Evolutionary conservation across 2,888 invertebrate genomes (phyloP), one percentile per base, ranked within the genome.

Genomic region (Aethes cnicana): DNA sequence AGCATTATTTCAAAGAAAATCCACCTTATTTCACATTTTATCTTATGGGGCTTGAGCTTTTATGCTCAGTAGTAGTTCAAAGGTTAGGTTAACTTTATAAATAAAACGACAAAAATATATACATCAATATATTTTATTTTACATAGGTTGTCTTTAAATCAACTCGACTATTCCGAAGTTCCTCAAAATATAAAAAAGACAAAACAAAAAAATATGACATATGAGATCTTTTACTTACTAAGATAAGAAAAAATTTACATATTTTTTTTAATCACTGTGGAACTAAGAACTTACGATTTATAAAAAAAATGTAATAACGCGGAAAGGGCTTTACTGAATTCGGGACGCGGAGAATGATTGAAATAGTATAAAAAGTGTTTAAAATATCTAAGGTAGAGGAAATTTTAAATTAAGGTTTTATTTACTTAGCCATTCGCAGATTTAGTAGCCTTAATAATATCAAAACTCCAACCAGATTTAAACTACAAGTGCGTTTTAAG

Each of bases 121-220:
- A 89, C 89, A 89, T 89, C 88, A 87, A 89, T 89, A 88, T 88
- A 86, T 85, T 88, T 87, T 88, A 88, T 86, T 88, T 88, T 89
- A 88, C 88, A 88, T 84, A 86, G 84, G 86, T 88, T 88, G 88
- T 88, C 88, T 89, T 89, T 87, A 87, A 87, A 86, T 87, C 88
- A 85, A 88, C 85, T 87, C 86, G 83, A 86, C 86, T 86, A 81
- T 80, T 83, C 82, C 81, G 81, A 82, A 83, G 84, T 85, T 88
- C 82, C 80, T 89, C 89, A 87, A 88, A 89, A 87, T 88, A 87
- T 88, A 88, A 89, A 88, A 88, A 87, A 87, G 85, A 87, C 85
- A 86, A 87, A 88, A 89, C 84, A 83, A 88, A 88, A 62, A 85
- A 85, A 86, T 87, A 86, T 88, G 87, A 85, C 81, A 78, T 81